A percentile compares a stretch with the other conserved stretches of the same genome.
Conservation (phyloP, 2,113 vertebrate genomes). For the Actenoides hombroni region DNA sequence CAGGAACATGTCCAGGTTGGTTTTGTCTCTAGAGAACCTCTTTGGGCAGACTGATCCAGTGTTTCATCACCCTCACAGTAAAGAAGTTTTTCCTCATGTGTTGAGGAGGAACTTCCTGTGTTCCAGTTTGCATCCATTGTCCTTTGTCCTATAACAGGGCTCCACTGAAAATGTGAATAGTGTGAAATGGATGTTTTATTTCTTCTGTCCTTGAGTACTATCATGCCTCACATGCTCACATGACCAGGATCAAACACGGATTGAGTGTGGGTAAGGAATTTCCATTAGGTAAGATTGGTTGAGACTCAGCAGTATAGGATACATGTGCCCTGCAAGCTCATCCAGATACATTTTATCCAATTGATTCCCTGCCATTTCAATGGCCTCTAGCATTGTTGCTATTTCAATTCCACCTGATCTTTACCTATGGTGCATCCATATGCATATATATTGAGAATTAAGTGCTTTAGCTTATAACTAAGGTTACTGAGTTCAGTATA, state of each 20-base stretch:
- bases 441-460: constrained; percentile 22
- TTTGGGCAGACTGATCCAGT: no score
- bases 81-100: no score
- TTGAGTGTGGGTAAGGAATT: background rate
- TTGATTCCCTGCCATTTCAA: background rate
- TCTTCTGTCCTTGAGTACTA: background rate
- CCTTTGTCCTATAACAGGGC: no score
- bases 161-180: no score
- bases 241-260: background rate
- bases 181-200: background rate
- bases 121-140: no score
- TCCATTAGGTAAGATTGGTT: background rate
- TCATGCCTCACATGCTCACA: background rate
- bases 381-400: background rate
- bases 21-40: no score
- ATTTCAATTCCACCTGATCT: constrained; percentile 30
- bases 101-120: no score
- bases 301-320: background rate
- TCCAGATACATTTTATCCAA: background rate
- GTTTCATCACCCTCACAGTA: no score
- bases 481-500: constrained; percentile 1
- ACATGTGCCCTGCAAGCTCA: background rate
- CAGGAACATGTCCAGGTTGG: no score
- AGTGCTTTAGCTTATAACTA: constrained; percentile 2
- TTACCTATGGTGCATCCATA: constrained; percentile 2